Conservation (phyloP, 1,140 invertebrate genomes). For the Babylonia areolata region DNA sequence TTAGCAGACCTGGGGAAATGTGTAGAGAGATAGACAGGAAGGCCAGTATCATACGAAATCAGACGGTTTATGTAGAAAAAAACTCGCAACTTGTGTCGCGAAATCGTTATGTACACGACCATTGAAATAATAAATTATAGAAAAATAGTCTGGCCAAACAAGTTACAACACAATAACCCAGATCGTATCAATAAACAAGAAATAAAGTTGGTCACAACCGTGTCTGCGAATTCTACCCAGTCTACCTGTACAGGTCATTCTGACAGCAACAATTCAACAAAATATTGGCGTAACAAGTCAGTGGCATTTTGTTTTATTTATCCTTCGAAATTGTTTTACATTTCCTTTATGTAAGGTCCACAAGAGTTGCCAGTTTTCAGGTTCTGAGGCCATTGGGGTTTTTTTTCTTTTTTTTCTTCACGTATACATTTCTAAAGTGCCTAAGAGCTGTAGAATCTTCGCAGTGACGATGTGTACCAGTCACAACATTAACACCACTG, state of each 20-base stretch:
- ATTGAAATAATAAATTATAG: background rate
- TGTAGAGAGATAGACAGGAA: too few species aligned
- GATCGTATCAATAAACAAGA: background rate
- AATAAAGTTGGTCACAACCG: constrained; percentile 14
- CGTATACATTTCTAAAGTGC: too few species aligned
- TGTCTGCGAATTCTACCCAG: background rate
- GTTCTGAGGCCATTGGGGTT: too few species aligned
- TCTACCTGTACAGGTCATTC: background rate
- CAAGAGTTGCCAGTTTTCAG: too few species aligned
- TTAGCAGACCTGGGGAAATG: too few species aligned
- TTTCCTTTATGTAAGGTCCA: background rate
- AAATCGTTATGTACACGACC: background rate
- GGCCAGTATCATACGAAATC: background rate
- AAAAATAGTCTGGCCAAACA: background rate
- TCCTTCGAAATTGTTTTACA: background rate
- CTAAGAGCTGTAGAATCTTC: too few species aligned
- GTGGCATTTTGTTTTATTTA: background rate
- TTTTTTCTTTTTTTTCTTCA: too few species aligned
- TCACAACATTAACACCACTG: background rate
- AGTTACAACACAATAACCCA: background rate
- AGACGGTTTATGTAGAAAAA: background rate
- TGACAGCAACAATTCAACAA: too few species aligned
- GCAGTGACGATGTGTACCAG: too few species aligned
- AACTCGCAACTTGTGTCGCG: background rate
- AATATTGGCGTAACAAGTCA: too few species aligned